phyloP scores from a whole-genome alignment of 2,888 invertebrate species.

The Athalia rosae region DNA sequence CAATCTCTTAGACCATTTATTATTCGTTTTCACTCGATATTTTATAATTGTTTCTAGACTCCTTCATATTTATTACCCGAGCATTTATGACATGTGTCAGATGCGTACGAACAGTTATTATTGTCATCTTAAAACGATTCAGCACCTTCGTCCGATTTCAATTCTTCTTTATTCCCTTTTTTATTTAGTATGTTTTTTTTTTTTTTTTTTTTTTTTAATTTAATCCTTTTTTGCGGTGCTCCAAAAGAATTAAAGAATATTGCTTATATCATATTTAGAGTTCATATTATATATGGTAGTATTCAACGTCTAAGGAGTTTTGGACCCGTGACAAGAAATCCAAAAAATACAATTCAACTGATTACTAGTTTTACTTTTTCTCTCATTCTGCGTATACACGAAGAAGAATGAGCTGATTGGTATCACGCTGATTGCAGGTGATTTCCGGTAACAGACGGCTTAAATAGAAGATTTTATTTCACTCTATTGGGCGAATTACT shows the following conservation, averaged over 20 bases:
- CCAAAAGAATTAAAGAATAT: constrained; percentile 57
- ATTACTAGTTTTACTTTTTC: background rate
- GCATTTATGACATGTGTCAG: constrained; percentile 55
- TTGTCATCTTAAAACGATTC: constrained; percentile 70
- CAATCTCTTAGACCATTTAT: constrained; percentile 1
- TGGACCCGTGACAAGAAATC: constrained; percentile 70
- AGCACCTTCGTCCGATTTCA: constrained; percentile 58
- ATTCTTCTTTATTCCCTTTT: constrained; percentile 42
- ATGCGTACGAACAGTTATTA: constrained; percentile 67
- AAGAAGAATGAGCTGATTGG: constrained; percentile 51
- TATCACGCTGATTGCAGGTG: constrained; percentile 55
- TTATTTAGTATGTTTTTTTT: constrained; percentile 48
- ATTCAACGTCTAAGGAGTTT: constrained; percentile 59
- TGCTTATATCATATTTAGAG: constrained; percentile 56
- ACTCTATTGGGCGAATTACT: constrained; percentile 8
- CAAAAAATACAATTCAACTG: constrained; percentile 55
- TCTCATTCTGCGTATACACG: background rate
- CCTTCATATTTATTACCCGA: constrained; percentile 54
- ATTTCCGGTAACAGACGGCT: constrained; percentile 38
- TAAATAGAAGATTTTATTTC: constrained; percentile 31
- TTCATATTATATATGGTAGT: constrained; percentile 32
- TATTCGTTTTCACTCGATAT: constrained; percentile 11
- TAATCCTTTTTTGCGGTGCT: constrained; percentile 47
- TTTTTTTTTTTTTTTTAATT: constrained; percentile 49
- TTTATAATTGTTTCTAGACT: constrained; percentile 7